Conservation (phyloP, 2,797 vertebrate species). For the Gadopsis marmoratus region DNA sequence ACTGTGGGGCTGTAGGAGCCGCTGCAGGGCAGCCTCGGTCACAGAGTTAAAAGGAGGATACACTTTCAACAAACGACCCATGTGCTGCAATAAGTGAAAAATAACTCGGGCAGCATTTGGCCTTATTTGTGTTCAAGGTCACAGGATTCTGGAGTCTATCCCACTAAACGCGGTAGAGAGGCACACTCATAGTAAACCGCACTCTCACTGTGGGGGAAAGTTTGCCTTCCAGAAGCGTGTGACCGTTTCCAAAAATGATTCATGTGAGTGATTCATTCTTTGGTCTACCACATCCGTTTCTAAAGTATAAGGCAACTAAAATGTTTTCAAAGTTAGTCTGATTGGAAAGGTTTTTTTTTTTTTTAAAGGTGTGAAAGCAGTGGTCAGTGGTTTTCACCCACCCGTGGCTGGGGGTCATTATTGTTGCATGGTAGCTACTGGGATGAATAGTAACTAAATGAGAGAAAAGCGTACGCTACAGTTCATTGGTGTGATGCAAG, state of each 20-base stretch:
- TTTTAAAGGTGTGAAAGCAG: neutral
- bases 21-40: constrained; percentile 48
- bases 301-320: neutral
- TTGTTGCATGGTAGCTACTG: neutral
- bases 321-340: constrained; percentile 1
- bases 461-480: neutral
- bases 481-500: neutral
- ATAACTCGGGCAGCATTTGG: constrained; percentile 51
- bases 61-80: constrained; percentile 66
- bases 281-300: constrained; percentile 6
- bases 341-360: neutral
- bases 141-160: constrained; percentile 20
- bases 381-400: constrained; percentile 10
- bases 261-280: constrained; percentile 10
- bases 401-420: neutral
- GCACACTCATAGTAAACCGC: neutral
- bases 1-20: constrained; percentile 43
- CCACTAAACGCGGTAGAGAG: constrained; percentile 15
- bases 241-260: constrained; percentile 21
- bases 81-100: constrained; percentile 54
- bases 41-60: constrained; percentile 65
- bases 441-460: neutral
- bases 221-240: constrained; percentile 13
- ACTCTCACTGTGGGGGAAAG: neutral
- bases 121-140: constrained; percentile 65